Evolutionary conservation across 2,797 vertebrate species (phyloP).

Genomic region (Hylomyscus alleni): DNA sequence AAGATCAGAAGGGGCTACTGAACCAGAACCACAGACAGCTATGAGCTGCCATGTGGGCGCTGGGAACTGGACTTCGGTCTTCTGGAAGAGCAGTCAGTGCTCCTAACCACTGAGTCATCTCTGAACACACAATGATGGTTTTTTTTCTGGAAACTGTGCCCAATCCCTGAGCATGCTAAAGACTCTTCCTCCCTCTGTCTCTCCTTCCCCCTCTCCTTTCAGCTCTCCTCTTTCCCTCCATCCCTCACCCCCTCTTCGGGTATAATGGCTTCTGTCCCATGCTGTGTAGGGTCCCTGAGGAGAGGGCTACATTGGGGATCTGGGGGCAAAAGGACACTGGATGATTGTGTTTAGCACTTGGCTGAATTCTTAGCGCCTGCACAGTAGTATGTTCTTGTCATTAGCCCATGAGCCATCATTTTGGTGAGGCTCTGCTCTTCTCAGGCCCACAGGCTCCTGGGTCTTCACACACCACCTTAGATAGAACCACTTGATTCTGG

Average conservation of each 20-base stretch:
- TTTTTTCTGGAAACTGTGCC: neutral
- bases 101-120: neutral
- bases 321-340: neutral
- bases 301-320: neutral
- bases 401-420: neutral
- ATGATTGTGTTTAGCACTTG: neutral
- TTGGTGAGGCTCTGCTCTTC: neutral
- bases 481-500: too few species aligned
- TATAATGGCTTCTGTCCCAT: neutral
- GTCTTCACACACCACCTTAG: accelerated
- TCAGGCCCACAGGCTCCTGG: neutral
- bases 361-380: neutral
- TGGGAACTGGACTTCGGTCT: neutral
- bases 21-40: neutral
- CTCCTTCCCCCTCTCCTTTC: neutral
- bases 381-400: neutral
- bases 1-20: neutral
- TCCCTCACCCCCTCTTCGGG: neutral
- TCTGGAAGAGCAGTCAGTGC: neutral
- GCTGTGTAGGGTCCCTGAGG: neutral
- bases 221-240: neutral
- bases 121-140: neutral
- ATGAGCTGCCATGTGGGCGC: neutral
- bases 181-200: neutral
- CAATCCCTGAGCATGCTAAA: neutral